A percentile compares a stretch with the other conserved stretches of the same genome.
phyloP scores from a whole-genome alignment of 2,797 vertebrate genomes.

The Podarcis siculus region DNA sequence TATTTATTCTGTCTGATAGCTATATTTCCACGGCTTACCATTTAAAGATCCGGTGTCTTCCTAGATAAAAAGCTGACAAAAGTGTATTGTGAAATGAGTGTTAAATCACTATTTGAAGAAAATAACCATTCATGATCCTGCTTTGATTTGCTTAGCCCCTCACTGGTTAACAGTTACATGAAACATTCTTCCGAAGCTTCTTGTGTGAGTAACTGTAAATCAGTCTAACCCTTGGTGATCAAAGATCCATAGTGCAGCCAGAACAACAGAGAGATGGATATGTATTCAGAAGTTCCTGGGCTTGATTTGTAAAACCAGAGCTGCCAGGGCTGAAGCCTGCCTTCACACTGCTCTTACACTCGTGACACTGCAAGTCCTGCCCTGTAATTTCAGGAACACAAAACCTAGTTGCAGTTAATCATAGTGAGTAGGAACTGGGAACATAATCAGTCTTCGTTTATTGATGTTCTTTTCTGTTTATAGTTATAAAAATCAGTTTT shows the following conservation, averaged over 20 bases:
- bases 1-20: neutral
- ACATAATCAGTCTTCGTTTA: no score
- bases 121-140: neutral
- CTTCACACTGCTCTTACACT: neutral
- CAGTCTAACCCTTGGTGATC: neutral
- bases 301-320: neutral
- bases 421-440: neutral
- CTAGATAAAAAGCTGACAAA: neutral
- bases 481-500: neutral
- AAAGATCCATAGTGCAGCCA: neutral
- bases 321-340: neutral
- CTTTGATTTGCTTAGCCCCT: neutral
- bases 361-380: neutral
- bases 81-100: neutral
- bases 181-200: neutral
- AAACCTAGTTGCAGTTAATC: neutral
- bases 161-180: neutral
- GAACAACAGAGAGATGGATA: neutral
- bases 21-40: neutral
- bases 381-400: neutral
- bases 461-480: conserved; percentile 8
- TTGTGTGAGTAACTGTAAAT: neutral
- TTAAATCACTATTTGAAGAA: neutral
- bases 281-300: neutral
- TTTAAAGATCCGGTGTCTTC: conserved; percentile 6